Base-by-base conservation (phyloP, 2,113 vertebrate genomes). In the Arvicanthis niloticus region DNA sequence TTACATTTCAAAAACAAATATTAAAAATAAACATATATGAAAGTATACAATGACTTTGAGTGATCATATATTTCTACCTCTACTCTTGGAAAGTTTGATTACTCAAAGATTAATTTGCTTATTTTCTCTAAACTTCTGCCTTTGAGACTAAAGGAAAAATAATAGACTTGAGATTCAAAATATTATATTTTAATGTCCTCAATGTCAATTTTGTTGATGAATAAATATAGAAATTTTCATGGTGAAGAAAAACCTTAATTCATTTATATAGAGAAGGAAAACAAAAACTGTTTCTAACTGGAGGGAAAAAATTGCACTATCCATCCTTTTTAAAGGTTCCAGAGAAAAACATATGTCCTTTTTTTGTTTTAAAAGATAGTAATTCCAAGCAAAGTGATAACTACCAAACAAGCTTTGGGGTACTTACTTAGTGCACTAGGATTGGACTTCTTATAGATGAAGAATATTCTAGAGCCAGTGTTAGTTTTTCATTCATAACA, bases 41-140 rank as follows among this genome's bases (percentile, higher is more conserved):
- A 80, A 88, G 91, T 3, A 26, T 77, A 65, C 29, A 17, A 91
- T 76, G 29, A 92, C 68, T 42, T 19, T 67, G 40, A 9, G 5
- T 91, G 16, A 72, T 96, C 86, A 93, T 68, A 81, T 95, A 89
- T 85, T 9, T 3, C 34, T 78, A 22, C 11, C 1, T 91, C 88
- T 91, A 17, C 34, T 73, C n/a, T 60, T 45, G 85, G 88, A 58
- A 8, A 84, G 5, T 82, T 93, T 68, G 40, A 82, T 86, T 86
- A 92, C 21, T 82, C 22, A 65, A 96, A 96, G 60, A 88, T 94
- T 89, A 94, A 94, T 78, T 87, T 77, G 45, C 19, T 88, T 91
- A 86, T 37, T 88, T 95, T 31, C 3, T 31, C 37, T 88, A 77
- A 95, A 76, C 0, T 5, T 87, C 26, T 95, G 16, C 16, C 31